A percentile compares a stretch with the other conserved stretches of the same genome.
These are phyloP conservation scores for Scytalopus superciliaris DNA, from an alignment of 2,113 vertebrate species.

Conservation along the genomic window DNA sequence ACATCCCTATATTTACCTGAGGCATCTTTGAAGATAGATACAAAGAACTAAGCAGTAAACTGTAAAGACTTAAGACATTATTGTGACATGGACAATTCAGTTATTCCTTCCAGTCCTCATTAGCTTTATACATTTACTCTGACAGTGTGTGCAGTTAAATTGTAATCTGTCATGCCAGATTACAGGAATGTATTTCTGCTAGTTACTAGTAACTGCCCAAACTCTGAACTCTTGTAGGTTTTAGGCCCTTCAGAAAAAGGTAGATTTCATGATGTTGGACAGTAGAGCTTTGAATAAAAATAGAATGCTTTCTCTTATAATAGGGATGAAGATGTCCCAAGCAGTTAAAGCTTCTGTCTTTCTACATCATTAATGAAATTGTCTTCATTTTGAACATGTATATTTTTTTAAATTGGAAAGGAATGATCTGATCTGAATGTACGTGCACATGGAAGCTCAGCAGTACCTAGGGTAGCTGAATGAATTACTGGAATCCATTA, in stretches of 20 bases:
- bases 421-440: background rate
- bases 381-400: background rate
- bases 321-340: background rate
- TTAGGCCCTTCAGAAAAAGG: background rate
- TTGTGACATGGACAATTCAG: background rate
- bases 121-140: background rate
- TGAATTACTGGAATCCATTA: background rate
- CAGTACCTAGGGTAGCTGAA: background rate
- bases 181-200: background rate
- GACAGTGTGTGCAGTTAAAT: background rate
- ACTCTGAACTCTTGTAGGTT: background rate
- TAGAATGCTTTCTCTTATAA: background rate
- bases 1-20: background rate
- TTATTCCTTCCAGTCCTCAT: background rate
- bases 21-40: background rate
- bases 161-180: background rate
- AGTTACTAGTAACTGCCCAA: background rate
- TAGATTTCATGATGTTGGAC: background rate
- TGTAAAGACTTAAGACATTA: background rate
- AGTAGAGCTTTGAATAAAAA: constrained; percentile 12
- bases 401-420: background rate
- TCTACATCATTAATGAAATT: background rate
- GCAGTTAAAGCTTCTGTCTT: background rate
- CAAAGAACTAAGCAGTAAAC: background rate
- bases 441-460: background rate